Base-by-base conservation (phyloP, 2,888 invertebrate species). In the Agrotis ipsilon region DNA sequence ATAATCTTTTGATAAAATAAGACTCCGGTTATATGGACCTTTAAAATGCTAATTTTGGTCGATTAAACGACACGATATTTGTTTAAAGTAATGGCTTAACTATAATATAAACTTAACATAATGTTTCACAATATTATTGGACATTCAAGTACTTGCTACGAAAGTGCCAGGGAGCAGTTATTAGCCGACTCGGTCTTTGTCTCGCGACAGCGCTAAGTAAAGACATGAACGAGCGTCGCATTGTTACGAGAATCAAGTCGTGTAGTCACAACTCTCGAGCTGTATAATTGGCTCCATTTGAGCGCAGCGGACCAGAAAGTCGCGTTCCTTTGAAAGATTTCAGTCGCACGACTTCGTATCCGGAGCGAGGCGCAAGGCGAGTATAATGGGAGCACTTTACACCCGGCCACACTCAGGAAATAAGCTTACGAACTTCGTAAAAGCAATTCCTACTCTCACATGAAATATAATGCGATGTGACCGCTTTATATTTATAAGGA, bases 391-490 rank as follows among this genome's bases (percentile, higher is more conserved):
- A 93, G 92, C 95, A 96, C 96, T 96, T 96, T 94, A 94, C 93
- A 88, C 94, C 91, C 94, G 89, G 90, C 92, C 92, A 92, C 93
- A 92, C 93, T 90, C 94, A 94, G 96, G 96, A 96, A 96, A 96
- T 96, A 96, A 96, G 96, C 96, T 96, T 94, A 94, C 93, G 92
- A 95, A 96, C 94, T 95, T 92, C 92, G 92, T 96, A 95, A 96
- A 96, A 96, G 96, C 95, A 94, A 95, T 95, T 95, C 90, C 92
- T 90, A 84, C 93, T 94, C 93, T 80, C 94, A 93, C 92, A 94
- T 94, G 94, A 95, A 95, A 95, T 96, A 95, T 96, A 94, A 95
- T 90, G 91, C 91, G 89, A 90, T 91, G 92, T 92, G 94, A 93
- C 93, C 93, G 92, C 92, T 94, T 92, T 92, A 93, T 94, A 95